Conservation (phyloP, 2,113 vertebrate species). For the Otus sunia region DNA sequence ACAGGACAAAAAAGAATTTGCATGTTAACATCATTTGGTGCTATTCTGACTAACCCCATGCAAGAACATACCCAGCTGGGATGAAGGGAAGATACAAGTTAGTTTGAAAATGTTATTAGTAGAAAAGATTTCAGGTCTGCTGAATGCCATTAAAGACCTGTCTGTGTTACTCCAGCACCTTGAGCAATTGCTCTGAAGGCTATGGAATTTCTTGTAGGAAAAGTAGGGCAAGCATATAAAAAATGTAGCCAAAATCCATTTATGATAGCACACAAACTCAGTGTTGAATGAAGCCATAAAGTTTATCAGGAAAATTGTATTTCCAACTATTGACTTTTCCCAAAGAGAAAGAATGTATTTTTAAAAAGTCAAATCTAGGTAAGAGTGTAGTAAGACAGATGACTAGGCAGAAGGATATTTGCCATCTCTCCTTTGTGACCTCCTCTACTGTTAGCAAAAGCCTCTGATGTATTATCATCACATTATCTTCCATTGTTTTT, state of each 20-base stretch:
- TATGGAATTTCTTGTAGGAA: background rate
- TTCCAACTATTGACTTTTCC: background rate
- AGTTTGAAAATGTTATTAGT: background rate
- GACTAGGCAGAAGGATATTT: background rate
- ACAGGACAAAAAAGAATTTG: background rate
- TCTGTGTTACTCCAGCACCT: background rate
- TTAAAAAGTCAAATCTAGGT: background rate
- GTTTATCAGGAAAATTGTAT: background rate
- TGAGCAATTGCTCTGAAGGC: background rate
- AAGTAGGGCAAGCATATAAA: background rate
- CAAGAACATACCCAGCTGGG: background rate
- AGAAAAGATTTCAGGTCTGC: background rate
- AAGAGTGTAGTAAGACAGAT: background rate
- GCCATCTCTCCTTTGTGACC: background rate
- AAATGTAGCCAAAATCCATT: background rate
- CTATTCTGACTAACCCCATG: background rate
- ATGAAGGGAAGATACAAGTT: background rate
- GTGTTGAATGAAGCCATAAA: background rate
- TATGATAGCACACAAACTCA: background rate
- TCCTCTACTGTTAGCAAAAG: background rate
- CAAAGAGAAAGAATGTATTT: background rate
- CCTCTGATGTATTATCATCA: conserved; percentile 10
- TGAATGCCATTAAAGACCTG: background rate
- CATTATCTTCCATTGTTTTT: conserved; percentile 10
- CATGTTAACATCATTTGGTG: background rate